Evolutionary conservation across 2,113 vertebrate species (phyloP).

Genomic region (Euleptes europaea): DNA sequence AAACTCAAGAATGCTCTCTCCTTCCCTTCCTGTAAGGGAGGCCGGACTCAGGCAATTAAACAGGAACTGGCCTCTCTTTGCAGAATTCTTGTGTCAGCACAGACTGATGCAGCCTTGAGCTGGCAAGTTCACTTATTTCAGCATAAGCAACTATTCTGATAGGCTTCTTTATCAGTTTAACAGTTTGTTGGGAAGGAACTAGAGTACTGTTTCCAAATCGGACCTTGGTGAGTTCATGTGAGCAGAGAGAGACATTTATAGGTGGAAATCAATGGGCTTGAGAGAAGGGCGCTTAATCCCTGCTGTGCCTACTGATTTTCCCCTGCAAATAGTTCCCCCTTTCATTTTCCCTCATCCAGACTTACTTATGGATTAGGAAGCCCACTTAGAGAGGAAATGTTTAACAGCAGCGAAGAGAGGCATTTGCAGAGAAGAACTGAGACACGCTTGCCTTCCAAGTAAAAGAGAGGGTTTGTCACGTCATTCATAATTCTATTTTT

Average conservation of each 20-base stretch:
- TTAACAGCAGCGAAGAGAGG: too few species aligned
- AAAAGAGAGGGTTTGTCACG: not conserved
- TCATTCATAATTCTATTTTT: not conserved
- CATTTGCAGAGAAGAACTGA: too few species aligned
- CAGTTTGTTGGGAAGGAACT: too few species aligned
- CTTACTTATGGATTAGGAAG: not conserved
- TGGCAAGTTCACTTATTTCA: not conserved
- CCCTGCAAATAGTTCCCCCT: not conserved
- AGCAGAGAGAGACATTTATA: not conserved
- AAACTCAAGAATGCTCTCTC: too few species aligned
- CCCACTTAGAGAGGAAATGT: too few species aligned
- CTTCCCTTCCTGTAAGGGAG: too few species aligned
- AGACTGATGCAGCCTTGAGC: not conserved
- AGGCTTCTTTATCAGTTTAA: not conserved
- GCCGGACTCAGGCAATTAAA: too few species aligned
- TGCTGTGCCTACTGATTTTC: not conserved
- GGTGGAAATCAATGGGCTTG: not conserved
- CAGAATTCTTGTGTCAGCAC: too few species aligned
- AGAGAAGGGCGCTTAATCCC: not conserved
- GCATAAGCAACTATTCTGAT: not conserved
- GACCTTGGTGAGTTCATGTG: too few species aligned
- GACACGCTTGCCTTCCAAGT: not conserved
- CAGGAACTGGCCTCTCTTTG: too few species aligned
- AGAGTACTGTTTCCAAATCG: too few species aligned
- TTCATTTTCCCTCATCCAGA: not conserved